These are phyloP conservation scores for Triplophysa dalaica DNA, from an alignment of 2,113 vertebrate genomes.

Conservation along the genomic window DNA sequence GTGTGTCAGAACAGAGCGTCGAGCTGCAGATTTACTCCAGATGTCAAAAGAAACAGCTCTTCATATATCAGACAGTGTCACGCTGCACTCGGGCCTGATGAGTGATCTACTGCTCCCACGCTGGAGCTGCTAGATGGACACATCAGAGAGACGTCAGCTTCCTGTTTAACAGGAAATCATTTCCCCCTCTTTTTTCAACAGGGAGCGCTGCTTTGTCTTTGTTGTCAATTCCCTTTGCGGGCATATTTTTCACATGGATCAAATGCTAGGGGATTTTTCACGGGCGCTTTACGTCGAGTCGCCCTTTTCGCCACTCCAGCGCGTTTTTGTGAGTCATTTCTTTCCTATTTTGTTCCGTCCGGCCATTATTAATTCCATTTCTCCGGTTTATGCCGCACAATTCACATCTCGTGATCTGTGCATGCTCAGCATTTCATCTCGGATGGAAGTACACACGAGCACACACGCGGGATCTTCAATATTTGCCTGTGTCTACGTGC, in stretches of 20 bases:
- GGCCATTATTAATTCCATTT: conserved; percentile 25
- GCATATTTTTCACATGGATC: not conserved
- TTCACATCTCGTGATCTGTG: conserved; percentile 21
- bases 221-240: not conserved
- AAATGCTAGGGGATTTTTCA: not conserved
- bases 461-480: not conserved
- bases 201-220: not conserved
- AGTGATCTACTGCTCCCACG: conserved; percentile 21
- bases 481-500: not conserved
- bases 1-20: conserved; percentile 35
- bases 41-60: conserved; percentile 27
- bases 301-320: not conserved
- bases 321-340: conserved; percentile 12
- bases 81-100: conserved; percentile 18
- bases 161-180: conserved; percentile 19
- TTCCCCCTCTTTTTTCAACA: not conserved
- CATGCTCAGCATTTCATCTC: conserved; percentile 35
- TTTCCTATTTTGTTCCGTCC: conserved; percentile 12
- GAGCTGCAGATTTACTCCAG: conserved; percentile 36
- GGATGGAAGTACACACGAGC: not conserved
- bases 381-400: conserved; percentile 8
- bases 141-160: conserved; percentile 15
- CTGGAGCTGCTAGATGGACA: conserved; percentile 22
- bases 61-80: conserved; percentile 27
- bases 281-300: not conserved